Base-by-base conservation (phyloP, 2,888 invertebrate species). In the Apamea crenata region DNA sequence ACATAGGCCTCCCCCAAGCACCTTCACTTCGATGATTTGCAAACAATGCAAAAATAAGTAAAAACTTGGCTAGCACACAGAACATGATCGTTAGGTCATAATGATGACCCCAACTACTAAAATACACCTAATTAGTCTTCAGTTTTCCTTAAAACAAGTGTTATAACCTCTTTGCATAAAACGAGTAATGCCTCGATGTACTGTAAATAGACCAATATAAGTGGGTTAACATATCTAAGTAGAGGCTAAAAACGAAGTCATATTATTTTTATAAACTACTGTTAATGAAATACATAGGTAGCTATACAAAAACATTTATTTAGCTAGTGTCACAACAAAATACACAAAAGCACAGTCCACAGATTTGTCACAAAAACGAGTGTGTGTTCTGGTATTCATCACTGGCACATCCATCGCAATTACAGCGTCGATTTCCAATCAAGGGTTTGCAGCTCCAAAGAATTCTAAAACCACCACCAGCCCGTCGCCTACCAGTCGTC, bases 401-500 rank as follows among this genome's bases (percentile, higher is more conserved):
- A 47, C 47, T 16, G 25, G 5, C n/a, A 74, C n/a, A 6, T 21
- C 16, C 16, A 53, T 4, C 3, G 25, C 14, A n/a, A 16, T 10
- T 29, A 25, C 21, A 63, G 10, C 18, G 2, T 14, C 18, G 14
- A 71, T 18, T 29, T 53, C 32, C 56, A 47, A n/a, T 40, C 40
- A 25, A 71, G 25, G 47, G 63, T 32, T 4, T 25, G 8, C 18
- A 53, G 40, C 29, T 32, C 53, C 44, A n/a, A 18, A 65, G n/a
- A 14, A 7, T n/a, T 53, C 40, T 53, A 18, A 4, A 18, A 1
- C n/a, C n/a, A n/a, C n/a, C n/a, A n/a, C n/a, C n/a, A n/a, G n/a
- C n/a, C n/a, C n/a, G n/a, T n/a, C n/a, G n/a, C n/a, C n/a, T 78
- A 36, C 61, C 61, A 80, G 50, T 47, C 21, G 6, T 3, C 56